Evolutionary conservation across 2,888 invertebrate species (phyloP), one percentile per base, ranked within the genome.

Genomic region (Chloroclystis v-ata): DNA sequence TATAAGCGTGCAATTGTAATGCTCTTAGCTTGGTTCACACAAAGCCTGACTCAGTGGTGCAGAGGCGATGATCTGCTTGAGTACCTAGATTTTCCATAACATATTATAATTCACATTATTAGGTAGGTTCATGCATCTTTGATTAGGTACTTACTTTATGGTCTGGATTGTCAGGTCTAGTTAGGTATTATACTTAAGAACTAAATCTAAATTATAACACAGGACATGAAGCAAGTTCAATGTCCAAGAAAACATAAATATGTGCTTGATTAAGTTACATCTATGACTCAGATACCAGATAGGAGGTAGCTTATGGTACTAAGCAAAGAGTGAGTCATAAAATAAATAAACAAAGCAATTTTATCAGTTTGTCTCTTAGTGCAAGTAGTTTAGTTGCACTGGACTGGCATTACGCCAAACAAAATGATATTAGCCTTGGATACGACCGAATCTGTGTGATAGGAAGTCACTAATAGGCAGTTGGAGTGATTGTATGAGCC

Each of bases 341-440:
- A 65, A 41, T 30, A 63, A 67, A 63, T 63, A 63, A 67, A 67
- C 60, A 69, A 69, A 63, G 59, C 56, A 53, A 54, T 59, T 65
- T 66, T 64, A 64, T 62, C 59, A 60, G 42, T 63, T 60, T 52
- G 47, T 47, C 47, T 43, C 47, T 61, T 53, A 54, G 52, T 61
- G 60, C 60, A 64, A 56, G 57, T 47, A 44, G 41, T 52, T 63
- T 62, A 60, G 56, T 63, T 77, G 75, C 72, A 74, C 67, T 78
- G 78, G 78, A 73, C 67, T 78, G 78, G 78, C 76, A 64, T 37
- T 14, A 26, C 43, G 72, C 77, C 77, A 76, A 71, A 38, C 55
- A 60, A 58, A 65, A 63, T 56, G 54, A 63, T 64, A 58, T 59
- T 54, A 63, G 58, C 67, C 65, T 67, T 69, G 66, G 57, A 52